Conservation (phyloP, 2,797 vertebrate species). For the Distichodus sexfasciatus region DNA sequence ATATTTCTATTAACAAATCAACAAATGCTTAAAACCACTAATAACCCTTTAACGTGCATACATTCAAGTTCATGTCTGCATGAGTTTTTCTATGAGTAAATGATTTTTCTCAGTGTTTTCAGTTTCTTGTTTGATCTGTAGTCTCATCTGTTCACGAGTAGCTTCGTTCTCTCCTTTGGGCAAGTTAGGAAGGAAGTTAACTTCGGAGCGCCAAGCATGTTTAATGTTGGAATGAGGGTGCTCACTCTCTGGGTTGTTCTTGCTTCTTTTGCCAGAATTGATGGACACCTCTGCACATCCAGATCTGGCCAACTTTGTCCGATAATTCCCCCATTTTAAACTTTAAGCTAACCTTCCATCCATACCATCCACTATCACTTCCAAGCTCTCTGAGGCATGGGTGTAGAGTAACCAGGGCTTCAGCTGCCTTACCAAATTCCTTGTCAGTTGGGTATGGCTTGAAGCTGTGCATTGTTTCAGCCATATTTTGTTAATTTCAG, state of each 20-base stretch:
- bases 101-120: slow-evolving; percentile 13
- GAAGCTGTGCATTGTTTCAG: slow-evolving; percentile 24
- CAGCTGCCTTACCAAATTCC: slow-evolving; percentile 28
- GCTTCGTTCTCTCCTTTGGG: slow-evolving; percentile 7
- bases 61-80: no score
- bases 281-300: slow-evolving; percentile 25
- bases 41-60: no score
- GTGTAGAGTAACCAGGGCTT: slow-evolving; percentile 36
- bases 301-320: slow-evolving; percentile 22
- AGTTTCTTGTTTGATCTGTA: slow-evolving; percentile 6
- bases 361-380: slow-evolving; percentile 11
- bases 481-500: slow-evolving; percentile 37
- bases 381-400: slow-evolving; percentile 22
- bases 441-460: slow-evolving; percentile 38
- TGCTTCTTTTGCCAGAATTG: slow-evolving; percentile 21
- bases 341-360: slow-evolving; percentile 21
- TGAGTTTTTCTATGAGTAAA: slow-evolving; percentile 19
- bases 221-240: neutral
- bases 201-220: neutral
- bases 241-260: slow-evolving; percentile 33
- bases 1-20: no score
- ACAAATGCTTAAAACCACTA: no score
- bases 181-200: slow-evolving; percentile 20
- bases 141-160: slow-evolving; percentile 11
- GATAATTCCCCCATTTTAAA: slow-evolving; percentile 21